Percentiles rank a stretch among this genome's conserved stretches.
These are phyloP conservation scores for Gymnorhina tibicen DNA, from an alignment of 2,113 vertebrate species.

Conservation along the genomic window DNA sequence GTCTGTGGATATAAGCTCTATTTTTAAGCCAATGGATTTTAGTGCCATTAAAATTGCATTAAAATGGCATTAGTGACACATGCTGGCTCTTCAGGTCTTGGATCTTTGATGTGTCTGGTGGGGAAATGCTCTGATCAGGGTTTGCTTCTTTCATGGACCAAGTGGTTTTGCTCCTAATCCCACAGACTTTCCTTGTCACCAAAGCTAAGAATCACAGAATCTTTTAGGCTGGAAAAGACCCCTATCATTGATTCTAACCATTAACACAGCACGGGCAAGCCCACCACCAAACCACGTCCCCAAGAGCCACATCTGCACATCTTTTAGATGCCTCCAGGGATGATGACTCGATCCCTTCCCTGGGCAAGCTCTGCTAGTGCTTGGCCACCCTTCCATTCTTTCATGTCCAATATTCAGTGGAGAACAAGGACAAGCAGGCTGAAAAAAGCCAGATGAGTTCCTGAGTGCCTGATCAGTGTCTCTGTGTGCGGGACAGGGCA, in stretches of 20 bases:
- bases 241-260: neutral
- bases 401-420: neutral
- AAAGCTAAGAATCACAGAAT: neutral
- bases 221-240: neutral
- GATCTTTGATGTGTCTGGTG: too few species aligned
- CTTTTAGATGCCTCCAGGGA: neutral
- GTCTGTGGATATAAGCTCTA: neutral
- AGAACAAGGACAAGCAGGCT: neutral
- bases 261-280: neutral
- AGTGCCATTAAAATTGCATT: neutral
- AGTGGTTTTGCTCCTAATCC: accelerated
- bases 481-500: neutral
- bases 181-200: neutral
- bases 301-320: too few species aligned
- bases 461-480: neutral
- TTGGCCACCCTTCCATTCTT: neutral
- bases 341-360: neutral
- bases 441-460: neutral
- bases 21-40: neutral
- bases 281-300: neutral
- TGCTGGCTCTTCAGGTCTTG: neutral
- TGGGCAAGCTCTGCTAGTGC: neutral
- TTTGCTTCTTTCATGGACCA: neutral
- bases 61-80: neutral
- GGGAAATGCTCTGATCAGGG: neutral